Evolutionary conservation across 2,113 vertebrate genomes (phyloP), one percentile per base, ranked within the genome.

Genomic region (Neodon shergylaensis): DNA sequence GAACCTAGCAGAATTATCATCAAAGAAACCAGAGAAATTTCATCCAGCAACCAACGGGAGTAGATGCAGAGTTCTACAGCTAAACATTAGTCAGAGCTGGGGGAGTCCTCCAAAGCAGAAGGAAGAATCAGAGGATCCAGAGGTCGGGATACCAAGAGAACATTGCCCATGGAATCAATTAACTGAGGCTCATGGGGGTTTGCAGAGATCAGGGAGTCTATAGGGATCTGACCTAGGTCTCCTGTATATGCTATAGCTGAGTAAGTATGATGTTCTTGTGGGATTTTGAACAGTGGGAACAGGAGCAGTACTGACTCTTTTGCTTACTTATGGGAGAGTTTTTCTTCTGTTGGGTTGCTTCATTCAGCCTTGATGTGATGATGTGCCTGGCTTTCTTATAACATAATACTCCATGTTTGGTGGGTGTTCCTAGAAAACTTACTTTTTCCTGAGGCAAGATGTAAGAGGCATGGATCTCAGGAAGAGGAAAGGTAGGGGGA

Each of bases 401-500:
- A 7, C 36, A 70, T 36, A 68, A 36, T 70, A 36, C 36, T 5
- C 33, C 16, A 3, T 39, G 19, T 22, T n/a, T 72, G 70, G 36
- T 39, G n/a, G 66, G 9, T n/a, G 36, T n/a, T 33, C 16, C 36
- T n/a, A n/a, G 70, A 3, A 72, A n/a, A 16, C 36, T 36, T 72
- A 19, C 36, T 3, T 12, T 72, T 72, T 72, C 19, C 36, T 72
- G 17, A 72, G 36, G 3, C 1, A 7, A 72, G 70, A n/a, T 72
- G 7, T 7, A n/a, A 1, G 17, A 19, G 17, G 3, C 36, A 72
- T 72, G 6, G 36, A 21, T 21, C 70, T 21, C 7, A 0, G 36
- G 36, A 17, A 70, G 7, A 72, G 17, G 17, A 0, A 3, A 36
- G 68, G 5, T 68, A 33, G 33, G 14, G 6, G 33, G 7, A 17